Evolutionary conservation across 2,113 vertebrate genomes (phyloP), one percentile per base, ranked within the genome.

Genomic region (Fregata magnificens): DNA sequence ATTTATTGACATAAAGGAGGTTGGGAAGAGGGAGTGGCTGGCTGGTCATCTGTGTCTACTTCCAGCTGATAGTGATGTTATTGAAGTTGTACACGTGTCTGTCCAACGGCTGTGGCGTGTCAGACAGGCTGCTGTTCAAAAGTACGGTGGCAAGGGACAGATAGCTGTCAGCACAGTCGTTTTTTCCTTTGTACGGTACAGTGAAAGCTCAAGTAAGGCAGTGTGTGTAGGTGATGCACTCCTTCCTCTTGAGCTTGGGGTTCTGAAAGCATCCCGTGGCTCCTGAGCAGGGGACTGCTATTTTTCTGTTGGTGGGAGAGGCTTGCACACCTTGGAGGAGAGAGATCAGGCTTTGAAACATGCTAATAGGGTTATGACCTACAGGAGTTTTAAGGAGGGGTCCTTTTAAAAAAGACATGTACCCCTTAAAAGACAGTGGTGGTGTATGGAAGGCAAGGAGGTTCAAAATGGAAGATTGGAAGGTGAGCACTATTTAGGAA

Each of bases 1-100:
- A 79, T 71, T 66, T 97, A 93, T 91, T 97, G 98, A 96, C 95
- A 93, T 74, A 94, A 58, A 94, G 95, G 81, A 78, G 82, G 88
- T 66, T 82, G 91, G 80, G 55, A 77, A 42, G 83, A 80, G 88
- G 73, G 92, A 90, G 95, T 74, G 87, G 50, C 81, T 78, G 62
- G 69, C 81, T 77, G 63, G 74, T 76, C 71, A 73, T 85, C 66
- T 31, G 15, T 77, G 40, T 92, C 92, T 78, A 5, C 90, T 93
- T 96, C 65, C 63, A 97, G 77, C 61, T 65, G 71, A 73, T 88
- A 52, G 73, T 38, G 67, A 18, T 82, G 95, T 77, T 93, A n/a
- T 62, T 96, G 94, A 63, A 36, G 55, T 16, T 50, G 74, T 82
- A 70, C 95, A 83, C 29, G 15, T 59, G 84, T 77, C 52, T 78